Conservation (phyloP, 2,888 invertebrate species). For the Scaeva pyrastri region DNA sequence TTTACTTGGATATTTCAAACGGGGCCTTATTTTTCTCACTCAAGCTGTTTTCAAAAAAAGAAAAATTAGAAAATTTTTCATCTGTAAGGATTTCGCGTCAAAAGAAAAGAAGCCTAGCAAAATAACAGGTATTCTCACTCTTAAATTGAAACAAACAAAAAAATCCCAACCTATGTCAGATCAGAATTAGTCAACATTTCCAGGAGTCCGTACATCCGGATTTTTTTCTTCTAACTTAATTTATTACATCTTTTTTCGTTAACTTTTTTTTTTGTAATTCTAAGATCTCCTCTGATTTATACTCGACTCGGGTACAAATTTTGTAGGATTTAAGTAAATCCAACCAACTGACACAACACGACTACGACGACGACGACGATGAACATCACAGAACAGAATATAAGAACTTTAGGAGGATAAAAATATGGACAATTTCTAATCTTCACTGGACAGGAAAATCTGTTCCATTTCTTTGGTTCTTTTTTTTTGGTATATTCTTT, state of each 20-base stretch:
- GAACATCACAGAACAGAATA: slow-evolving; percentile 32
- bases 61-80: too few species aligned
- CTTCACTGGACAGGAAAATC: slow-evolving; percentile 64
- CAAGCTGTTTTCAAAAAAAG: too few species aligned
- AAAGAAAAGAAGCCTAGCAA: too few species aligned
- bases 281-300: slow-evolving; percentile 13
- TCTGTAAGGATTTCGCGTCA: too few species aligned
- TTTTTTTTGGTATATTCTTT: not conserved
- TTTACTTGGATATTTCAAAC: too few species aligned
- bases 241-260: slow-evolving; percentile 7
- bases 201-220: not conserved
- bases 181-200: not conserved
- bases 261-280: not conserved
- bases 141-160: too few species aligned
- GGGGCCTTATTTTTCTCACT: too few species aligned
- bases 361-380: too few species aligned
- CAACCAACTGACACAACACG: slow-evolving; percentile 52
- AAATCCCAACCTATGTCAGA: too few species aligned
- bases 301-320: not conserved
- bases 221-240: not conserved
- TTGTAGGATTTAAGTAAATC: slow-evolving; percentile 34
- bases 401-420: not conserved
- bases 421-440: slow-evolving; percentile 31
- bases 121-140: too few species aligned
- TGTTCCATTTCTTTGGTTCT: slow-evolving; percentile 49